Evolutionary conservation across 2,797 vertebrate species (phyloP), one percentile per base, ranked within the genome.

Genomic region (Onychomys leucogaster): DNA sequence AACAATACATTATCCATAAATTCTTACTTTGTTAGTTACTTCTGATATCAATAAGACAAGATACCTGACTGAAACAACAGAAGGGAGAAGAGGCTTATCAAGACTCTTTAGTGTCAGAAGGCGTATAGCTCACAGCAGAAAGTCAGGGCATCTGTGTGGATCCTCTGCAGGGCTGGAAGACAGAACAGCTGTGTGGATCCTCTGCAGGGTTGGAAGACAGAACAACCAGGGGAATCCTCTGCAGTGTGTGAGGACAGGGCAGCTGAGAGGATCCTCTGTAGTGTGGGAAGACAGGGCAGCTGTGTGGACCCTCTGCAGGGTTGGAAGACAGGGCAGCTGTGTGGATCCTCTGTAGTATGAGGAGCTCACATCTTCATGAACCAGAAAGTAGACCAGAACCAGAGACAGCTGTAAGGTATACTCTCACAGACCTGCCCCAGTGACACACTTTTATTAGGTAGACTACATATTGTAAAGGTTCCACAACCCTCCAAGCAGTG

Each of bases 321-420:
- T 43, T 0, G 2, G 19, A 27, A 59, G 21, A 3, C 2, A 37
- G 12, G 25, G 3, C 1, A 27, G 23, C 12, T 83, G 57, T 4
- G 76, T 52, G 2, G 11, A 14, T 61, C 21, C 52, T 57, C 34
- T 37, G 21, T 37, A 19, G 7, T 69, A 6, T 69, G 46, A 46
- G 21, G 34, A 52, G 12, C 7, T 88, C 9, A 41, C 10, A 41
- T 37, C 49, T 52, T 87, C 65, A 55, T 73, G 14, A 71, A 19
- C n/a, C 52, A 88, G 85, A 59, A 41, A 75, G 46, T 7, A 21
- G 25, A 32, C 25, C 49, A 71, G 46, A 55, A 34, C 2, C 23
- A 55, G 34, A 87, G n/a, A 34, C 17, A 34, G 19, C 6, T n/a
- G 12, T 52, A 86, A 14, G 9, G 21, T 57, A 37, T 57, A 23